Conservation (phyloP, 2,113 vertebrate species). For the Motacilla alba region DNA sequence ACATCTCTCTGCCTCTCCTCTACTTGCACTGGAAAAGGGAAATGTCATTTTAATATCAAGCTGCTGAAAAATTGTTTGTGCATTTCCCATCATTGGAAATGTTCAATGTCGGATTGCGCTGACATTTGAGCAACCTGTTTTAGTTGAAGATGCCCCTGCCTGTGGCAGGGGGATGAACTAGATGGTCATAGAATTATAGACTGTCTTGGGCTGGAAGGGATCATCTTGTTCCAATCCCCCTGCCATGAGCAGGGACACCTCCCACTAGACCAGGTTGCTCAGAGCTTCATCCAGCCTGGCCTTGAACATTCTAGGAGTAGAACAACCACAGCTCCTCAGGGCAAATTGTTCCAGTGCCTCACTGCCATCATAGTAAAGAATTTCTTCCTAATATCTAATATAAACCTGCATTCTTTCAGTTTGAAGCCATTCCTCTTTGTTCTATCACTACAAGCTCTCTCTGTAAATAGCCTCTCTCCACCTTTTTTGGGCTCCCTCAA, state of each 20-base stretch:
- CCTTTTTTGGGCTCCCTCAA: neutral
- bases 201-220: neutral
- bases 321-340: neutral
- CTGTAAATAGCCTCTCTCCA: neutral
- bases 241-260: neutral
- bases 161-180: neutral
- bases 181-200: neutral
- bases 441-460: neutral
- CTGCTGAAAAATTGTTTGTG: neutral
- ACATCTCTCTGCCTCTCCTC: neutral
- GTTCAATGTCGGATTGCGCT: neutral
- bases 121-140: neutral
- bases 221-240: neutral
- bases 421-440: neutral
- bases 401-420: neutral
- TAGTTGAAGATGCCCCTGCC: neutral
- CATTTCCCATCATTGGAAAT: neutral
- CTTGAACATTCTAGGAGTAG: neutral
- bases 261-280: neutral
- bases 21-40: neutral
- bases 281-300: no score
- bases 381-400: neutral
- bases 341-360: neutral
- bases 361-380: neutral
- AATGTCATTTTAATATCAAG: neutral